Evolutionary conservation across 2,888 invertebrate species (phyloP).

Genomic region (Caenorhabditis afra): DNA sequence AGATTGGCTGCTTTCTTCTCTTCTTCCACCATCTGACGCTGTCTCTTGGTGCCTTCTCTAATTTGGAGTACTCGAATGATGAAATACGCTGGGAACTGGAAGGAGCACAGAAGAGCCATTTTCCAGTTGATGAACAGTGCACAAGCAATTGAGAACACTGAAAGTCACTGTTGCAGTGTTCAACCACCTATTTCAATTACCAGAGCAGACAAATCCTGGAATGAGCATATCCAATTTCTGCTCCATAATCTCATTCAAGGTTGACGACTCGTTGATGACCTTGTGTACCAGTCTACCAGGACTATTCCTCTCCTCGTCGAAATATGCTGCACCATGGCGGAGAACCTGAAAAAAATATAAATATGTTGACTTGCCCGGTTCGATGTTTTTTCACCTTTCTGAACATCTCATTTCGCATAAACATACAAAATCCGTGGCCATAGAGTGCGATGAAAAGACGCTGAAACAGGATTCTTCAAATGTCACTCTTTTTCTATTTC

Average conservation of each 20-base stretch:
- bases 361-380: neutral
- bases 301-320: slow-evolving; percentile 77
- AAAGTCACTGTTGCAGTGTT: neutral
- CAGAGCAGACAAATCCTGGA: slow-evolving; percentile 76
- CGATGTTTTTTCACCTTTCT: slow-evolving; percentile 51
- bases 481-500: neutral
- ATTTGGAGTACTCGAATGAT: slow-evolving; percentile 74
- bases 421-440: slow-evolving; percentile 77
- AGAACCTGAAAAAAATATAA: slow-evolving; percentile 48
- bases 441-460: slow-evolving; percentile 76
- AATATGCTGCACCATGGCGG: slow-evolving; percentile 78
- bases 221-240: slow-evolving; percentile 77
- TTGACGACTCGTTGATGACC: slow-evolving; percentile 76
- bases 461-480: slow-evolving; percentile 37
- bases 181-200: slow-evolving; percentile 12
- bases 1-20: slow-evolving; percentile 78
- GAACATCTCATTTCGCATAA: slow-evolving; percentile 77
- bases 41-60: slow-evolving; percentile 71
- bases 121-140: slow-evolving; percentile 78
- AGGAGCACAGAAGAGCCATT: slow-evolving; percentile 76
- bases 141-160: slow-evolving; percentile 71
- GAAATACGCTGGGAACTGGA: slow-evolving; percentile 79
- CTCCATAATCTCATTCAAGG: slow-evolving; percentile 76
- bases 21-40: slow-evolving; percentile 78
- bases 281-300: slow-evolving; percentile 75